These are phyloP conservation scores for Mesocricetus auratus DNA, from an alignment of 2,113 vertebrate species.

Conservation along the genomic window DNA sequence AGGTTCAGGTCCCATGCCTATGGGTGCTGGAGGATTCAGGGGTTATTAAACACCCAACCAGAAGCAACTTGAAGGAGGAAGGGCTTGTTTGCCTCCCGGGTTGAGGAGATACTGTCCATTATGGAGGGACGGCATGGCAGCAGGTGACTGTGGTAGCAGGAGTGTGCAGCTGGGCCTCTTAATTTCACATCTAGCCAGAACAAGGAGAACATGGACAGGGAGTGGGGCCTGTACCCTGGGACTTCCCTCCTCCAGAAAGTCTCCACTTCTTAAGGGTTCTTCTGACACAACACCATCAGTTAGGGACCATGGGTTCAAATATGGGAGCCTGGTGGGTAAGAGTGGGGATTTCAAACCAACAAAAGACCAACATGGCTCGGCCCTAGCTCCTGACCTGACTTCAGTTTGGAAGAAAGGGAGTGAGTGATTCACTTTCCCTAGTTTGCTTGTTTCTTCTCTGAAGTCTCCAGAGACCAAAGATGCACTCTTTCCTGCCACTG, in stretches of 20 bases:
- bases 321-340: not conserved
- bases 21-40: too few relatives aligned
- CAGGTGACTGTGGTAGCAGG: not conserved
- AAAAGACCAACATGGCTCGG: not conserved
- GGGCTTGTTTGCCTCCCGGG: not conserved
- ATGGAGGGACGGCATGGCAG: not conserved
- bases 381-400: not conserved
- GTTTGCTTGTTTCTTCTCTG: not conserved
- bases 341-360: not conserved
- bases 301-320: not conserved
- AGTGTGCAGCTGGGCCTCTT: too few relatives aligned
- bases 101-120: not conserved
- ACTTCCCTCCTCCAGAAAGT: not conserved
- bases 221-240: not conserved
- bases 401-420: not conserved
- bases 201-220: not conserved
- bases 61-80: too few relatives aligned
- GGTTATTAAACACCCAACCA: not conserved
- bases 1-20: not conserved
- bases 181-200: not conserved
- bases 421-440: not conserved
- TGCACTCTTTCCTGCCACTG: rapidly evolving
- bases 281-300: too few relatives aligned
- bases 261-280: not conserved
- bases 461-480: slow-evolving; percentile 19